Conservation (phyloP, 2,797 vertebrate genomes). For the Peromyscus attwateri region DNA sequence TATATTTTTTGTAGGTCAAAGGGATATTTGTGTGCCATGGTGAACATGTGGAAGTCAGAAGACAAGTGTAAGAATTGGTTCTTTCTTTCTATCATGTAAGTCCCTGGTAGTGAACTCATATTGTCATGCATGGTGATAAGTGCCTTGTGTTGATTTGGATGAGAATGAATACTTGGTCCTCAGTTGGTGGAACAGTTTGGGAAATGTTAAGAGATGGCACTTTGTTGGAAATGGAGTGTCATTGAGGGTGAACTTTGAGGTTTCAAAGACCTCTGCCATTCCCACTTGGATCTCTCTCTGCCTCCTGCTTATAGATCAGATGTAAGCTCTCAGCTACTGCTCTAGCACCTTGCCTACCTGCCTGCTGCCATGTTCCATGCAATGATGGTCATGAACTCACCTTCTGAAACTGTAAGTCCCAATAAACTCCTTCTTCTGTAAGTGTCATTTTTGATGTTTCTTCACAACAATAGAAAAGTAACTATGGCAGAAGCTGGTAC, state of each 20-base stretch:
- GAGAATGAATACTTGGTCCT: neutral
- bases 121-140: neutral
- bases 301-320: neutral
- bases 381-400: neutral
- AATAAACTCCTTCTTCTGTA: neutral
- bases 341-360: neutral
- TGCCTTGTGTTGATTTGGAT: neutral
- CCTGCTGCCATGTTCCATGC: neutral
- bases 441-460: neutral
- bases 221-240: neutral
- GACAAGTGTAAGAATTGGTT: neutral
- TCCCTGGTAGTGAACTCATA: neutral
- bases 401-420: neutral
- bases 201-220: neutral
- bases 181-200: neutral
- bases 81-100: neutral
- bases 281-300: neutral
- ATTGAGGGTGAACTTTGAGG: neutral
- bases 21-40: neutral
- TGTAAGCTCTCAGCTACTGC: neutral
- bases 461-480: neutral
- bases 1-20: neutral
- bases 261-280: neutral
- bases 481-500: neutral
- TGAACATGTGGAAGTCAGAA: neutral